Evolutionary conservation across 1,140 invertebrate genomes (phyloP).

Genomic region (Bombus fervidus): DNA sequence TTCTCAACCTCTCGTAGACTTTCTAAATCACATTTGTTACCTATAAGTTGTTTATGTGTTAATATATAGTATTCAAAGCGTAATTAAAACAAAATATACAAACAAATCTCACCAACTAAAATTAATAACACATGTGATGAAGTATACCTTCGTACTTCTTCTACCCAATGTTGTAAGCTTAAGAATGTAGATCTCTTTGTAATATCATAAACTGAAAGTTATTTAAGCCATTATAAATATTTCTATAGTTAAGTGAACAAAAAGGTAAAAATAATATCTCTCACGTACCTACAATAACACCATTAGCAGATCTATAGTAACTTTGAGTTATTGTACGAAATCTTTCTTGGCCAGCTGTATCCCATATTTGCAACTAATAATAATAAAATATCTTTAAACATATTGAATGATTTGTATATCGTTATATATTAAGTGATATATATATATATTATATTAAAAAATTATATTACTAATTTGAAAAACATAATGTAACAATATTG

Average conservation of each 20-base stretch:
- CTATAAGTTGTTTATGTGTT: conserved; percentile 71
- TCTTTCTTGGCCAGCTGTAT: conserved; percentile 96
- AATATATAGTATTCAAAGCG: background rate
- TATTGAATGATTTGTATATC: background rate
- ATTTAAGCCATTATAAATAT: conserved; percentile 4
- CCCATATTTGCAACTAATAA: conserved; percentile 94
- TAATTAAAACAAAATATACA: conserved; percentile 9
- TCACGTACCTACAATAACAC: conserved; percentile 90
- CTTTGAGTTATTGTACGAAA: conserved; percentile 97
- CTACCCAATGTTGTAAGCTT: conserved; percentile 95
- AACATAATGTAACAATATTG: too few relatives aligned
- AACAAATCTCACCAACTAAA: conserved; percentile 88
- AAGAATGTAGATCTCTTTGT: conserved; percentile 95
- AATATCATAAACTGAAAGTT: conserved; percentile 93
- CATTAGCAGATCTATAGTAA: conserved; percentile 96
- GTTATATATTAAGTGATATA: background rate
- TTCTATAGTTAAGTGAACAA: background rate
- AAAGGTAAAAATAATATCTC: conserved; percentile 37
- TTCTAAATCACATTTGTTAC: conserved; percentile 94
- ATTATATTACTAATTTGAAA: background rate
- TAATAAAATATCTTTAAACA: conserved; percentile 7
- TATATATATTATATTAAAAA: background rate
- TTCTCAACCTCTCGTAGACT: conserved; percentile 91
- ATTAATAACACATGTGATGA: conserved; percentile 94
- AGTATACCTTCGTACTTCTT: conserved; percentile 96